These are phyloP conservation scores for Ochotona princeps DNA, from an alignment of 2,113 vertebrate species.

Conservation along the genomic window DNA sequence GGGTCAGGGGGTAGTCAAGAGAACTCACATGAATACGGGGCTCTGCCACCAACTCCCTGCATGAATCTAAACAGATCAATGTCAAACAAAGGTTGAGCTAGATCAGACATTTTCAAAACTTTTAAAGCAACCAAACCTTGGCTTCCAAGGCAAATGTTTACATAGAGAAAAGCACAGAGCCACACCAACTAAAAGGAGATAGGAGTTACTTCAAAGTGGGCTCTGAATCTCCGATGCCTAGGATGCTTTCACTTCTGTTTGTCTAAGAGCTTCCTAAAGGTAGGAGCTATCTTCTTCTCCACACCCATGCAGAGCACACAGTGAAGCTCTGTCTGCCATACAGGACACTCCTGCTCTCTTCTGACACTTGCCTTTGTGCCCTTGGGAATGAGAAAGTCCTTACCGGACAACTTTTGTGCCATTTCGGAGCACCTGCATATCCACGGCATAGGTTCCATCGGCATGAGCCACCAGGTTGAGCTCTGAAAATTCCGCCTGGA, in stretches of 20 bases:
- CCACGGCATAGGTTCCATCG: constrained; percentile 94
- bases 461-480: constrained; percentile 96
- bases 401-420: constrained; percentile 95
- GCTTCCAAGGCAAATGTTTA: constrained; percentile 8
- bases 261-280: not conserved
- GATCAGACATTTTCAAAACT: constrained; percentile 10
- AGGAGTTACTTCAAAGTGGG: not conserved
- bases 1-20: not conserved
- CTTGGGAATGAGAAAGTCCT: constrained; percentile 66
- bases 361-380: not conserved
- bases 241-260: not conserved
- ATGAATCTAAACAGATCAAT: constrained; percentile 38
- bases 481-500: constrained; percentile 97
- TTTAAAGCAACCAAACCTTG: not conserved
- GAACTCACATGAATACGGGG: not conserved
- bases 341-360: not conserved
- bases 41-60: not conserved
- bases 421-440: constrained; percentile 94
- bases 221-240: not conserved
- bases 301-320: not conserved
- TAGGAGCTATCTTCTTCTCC: not conserved
- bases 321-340: not conserved
- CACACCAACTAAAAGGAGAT: not conserved
- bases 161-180: constrained; percentile 1
- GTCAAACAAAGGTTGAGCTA: not conserved